A percentile compares a stretch with the other conserved stretches of the same genome.
Conservation (phyloP, 2,797 vertebrate genomes). For the Dendrocincla tyrannina region DNA sequence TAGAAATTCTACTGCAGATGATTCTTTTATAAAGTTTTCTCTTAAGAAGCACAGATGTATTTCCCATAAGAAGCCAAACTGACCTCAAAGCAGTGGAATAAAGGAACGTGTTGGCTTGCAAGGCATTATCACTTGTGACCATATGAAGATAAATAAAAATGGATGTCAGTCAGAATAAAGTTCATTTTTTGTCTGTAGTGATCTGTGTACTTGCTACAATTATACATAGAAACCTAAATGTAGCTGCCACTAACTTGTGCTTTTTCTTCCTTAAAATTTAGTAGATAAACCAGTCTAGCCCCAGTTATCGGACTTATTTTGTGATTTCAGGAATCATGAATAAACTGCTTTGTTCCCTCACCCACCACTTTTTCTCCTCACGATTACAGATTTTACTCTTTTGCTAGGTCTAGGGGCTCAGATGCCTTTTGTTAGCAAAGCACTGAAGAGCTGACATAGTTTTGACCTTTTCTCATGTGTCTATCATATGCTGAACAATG, state of each 20-base stretch:
- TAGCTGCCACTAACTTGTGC: not conserved
- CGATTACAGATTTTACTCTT: not conserved
- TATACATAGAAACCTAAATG: not conserved
- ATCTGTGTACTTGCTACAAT: not conserved
- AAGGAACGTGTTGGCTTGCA: not conserved
- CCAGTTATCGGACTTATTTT: not conserved
- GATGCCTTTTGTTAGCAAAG: not conserved
- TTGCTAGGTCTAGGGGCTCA: not conserved
- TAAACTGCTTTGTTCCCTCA: not conserved
- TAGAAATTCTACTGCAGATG: not conserved
- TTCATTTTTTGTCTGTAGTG: not conserved
- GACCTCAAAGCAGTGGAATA: not conserved
- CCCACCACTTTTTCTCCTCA: not conserved
- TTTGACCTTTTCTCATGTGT: not conserved
- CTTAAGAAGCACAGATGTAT: not conserved
- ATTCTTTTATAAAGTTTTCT: not conserved
- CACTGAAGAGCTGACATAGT: not conserved
- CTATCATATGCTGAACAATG: not conserved
- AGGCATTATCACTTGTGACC: not conserved
- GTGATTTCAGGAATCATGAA: not conserved
- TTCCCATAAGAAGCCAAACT: not conserved
- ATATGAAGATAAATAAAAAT: not conserved
- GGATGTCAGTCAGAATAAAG: not conserved
- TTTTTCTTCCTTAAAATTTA: not conserved
- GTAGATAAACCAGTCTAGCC: not conserved